Base-by-base conservation (phyloP, 2,113 vertebrate species). In the Otus sunia region DNA sequence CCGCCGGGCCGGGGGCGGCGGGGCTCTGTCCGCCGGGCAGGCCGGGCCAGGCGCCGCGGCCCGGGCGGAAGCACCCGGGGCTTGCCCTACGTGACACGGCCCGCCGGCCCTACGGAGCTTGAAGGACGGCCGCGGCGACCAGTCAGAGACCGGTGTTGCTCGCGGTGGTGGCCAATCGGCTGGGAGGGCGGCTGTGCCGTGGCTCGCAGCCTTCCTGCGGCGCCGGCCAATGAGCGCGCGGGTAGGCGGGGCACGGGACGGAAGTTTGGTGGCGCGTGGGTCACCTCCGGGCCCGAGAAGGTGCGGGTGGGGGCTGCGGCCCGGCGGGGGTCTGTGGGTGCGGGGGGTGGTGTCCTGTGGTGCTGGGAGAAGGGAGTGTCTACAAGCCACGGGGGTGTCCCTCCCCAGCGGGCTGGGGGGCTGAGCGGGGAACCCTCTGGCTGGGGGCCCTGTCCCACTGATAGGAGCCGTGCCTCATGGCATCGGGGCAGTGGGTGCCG, bases 21-120 rank as follows among this genome's bases (percentile, higher is more conserved):
- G 52, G 20, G 22, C 45, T 43, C 22, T 10, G n/a, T 17, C 30
- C 39, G 39, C 12, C 39, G 39, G 39, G 39, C 39, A 12, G 39
- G 43, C 43, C 6, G 43, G 43, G 43, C 43, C 16, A 43, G 15
- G 16, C 3, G 6, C 19, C 3, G 5, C 43, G 4, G 25, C 49
- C 26, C 25, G 11, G 37, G 63, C 30, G 4, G 23, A 2, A 43
- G 11, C 29, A 7, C 12, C 19, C 60, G 19, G 16, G 3, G 6
- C 9, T n/a, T 6, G 8, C 37, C 15, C 11, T 7, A 5, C n/a
- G 18, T 37, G 22, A 43, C 25, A 5, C 37, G 4, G 1, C 10
- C 8, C 3, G 1, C 2, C 2, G 0, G 0, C 0, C 13, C 2
- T 4, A 0, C 10, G 1, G 1, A 6, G 1, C 8, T 49, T 56